Conservation (phyloP, 2,888 invertebrate species). For the Limnephilus rhombicus region DNA sequence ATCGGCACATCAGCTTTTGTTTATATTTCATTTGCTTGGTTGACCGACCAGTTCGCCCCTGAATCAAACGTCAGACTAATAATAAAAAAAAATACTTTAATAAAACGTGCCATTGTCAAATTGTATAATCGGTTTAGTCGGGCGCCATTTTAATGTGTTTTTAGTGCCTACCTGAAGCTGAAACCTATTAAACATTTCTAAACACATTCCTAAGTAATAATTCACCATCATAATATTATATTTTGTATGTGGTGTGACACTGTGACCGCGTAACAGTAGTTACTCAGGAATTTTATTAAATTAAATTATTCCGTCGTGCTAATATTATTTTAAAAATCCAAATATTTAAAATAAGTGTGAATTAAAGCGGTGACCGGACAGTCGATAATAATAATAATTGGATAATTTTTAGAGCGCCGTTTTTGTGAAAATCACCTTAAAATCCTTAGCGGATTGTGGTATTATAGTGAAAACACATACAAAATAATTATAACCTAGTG, state of each 20-base stretch:
- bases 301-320: too few species aligned
- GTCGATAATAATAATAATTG: too few species aligned
- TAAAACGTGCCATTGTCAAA: background rate
- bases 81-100: background rate
- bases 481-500: too few species aligned
- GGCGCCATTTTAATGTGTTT: background rate
- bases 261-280: background rate
- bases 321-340: too few species aligned
- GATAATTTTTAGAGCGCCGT: too few species aligned
- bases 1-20: background rate
- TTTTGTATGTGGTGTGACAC: background rate
- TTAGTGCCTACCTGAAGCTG: background rate
- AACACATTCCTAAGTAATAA: background rate
- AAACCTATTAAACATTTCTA: background rate
- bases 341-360: too few species aligned
- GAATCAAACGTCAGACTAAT: background rate
- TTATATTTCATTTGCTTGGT: background rate
- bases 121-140: background rate
- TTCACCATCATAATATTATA: background rate
- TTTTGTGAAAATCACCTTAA: too few species aligned
- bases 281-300: background rate
- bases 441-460: too few species aligned
- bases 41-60: background rate
- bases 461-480: too few species aligned
- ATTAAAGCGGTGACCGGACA: too few species aligned